A percentile compares a stretch with the other conserved stretches of the same genome.
Evolutionary conservation across 2,797 vertebrate genomes (phyloP).

Genomic region (Anguilla anguilla): DNA sequence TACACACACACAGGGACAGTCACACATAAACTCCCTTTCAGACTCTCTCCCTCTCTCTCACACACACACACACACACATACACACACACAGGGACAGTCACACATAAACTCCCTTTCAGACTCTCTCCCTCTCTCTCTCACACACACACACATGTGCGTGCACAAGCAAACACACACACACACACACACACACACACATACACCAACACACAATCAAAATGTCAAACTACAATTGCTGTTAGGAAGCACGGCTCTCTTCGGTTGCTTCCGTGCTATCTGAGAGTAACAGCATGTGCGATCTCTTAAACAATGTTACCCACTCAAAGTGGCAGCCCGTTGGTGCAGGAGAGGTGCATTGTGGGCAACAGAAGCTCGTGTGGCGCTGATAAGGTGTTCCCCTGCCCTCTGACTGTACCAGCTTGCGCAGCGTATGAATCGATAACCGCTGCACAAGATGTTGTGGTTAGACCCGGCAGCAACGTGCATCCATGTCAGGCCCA

Average conservation of each 20-base stretch:
- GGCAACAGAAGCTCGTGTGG: conserved; percentile 35
- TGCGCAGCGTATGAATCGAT: conserved; percentile 46
- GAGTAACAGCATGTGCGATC: conserved; percentile 7
- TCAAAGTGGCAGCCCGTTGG: conserved; percentile 37
- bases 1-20: too few species aligned
- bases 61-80: too few species aligned
- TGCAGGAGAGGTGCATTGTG: conserved; percentile 33
- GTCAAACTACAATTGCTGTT: background rate
- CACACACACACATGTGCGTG: background rate
- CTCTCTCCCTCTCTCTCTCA: too few species aligned
- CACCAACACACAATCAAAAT: conserved; percentile 15
- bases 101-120: too few species aligned
- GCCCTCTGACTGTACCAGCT: conserved; percentile 43
- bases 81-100: too few species aligned
- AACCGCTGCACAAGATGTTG: conserved; percentile 55
- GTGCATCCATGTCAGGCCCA: conserved; percentile 42
- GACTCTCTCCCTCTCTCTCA: too few species aligned
- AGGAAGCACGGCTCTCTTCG: background rate
- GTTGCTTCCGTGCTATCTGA: background rate
- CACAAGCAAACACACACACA: too few species aligned
- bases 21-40: too few species aligned
- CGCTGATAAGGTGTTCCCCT: conserved; percentile 48
- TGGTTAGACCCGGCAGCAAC: conserved; percentile 49
- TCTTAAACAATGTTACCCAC: conserved; percentile 31
- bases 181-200: conserved; percentile 20